Percentiles rank a stretch among this genome's conserved stretches.
These are phyloP conservation scores for Protobothrops mucrosquamatus DNA, from an alignment of 2,113 vertebrate species.

Conservation along the genomic window DNA sequence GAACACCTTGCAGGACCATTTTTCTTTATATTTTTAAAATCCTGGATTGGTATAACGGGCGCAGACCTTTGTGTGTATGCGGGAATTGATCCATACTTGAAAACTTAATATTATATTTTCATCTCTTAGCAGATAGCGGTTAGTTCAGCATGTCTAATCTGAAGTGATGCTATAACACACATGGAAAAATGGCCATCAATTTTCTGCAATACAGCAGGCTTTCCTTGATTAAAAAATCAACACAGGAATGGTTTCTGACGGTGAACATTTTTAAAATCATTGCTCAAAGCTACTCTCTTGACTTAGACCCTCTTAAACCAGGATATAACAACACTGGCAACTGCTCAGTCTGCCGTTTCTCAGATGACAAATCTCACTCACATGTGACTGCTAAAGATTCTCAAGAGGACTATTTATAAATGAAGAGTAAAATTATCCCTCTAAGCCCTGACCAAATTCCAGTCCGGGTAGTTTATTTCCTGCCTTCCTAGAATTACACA, in stretches of 20 bases:
- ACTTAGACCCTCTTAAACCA: neutral
- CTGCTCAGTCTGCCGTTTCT: neutral
- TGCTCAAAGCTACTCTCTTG: neutral
- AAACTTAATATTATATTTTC: neutral
- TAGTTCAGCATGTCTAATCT: neutral
- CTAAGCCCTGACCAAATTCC: slow-evolving; percentile 19
- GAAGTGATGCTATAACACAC: neutral
- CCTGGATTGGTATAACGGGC: neutral
- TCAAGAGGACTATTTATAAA: slow-evolving; percentile 9
- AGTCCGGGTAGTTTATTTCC: slow-evolving; percentile 19
- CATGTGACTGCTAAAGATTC: slow-evolving; percentile 5
- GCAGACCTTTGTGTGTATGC: neutral
- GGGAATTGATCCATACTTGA: neutral
- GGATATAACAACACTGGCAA: neutral
- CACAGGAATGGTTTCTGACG: neutral
- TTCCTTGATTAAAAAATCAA: neutral
- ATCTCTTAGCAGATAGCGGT: neutral
- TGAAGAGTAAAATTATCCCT: slow-evolving; percentile 7
- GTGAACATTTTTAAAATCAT: neutral
- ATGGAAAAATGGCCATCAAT: neutral
- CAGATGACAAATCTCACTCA: neutral
- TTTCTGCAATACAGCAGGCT: neutral
- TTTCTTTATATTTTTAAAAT: neutral
- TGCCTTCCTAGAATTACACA: neutral
- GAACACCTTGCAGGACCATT: neutral